Conservation (phyloP, 1,140 invertebrate genomes). For the Myzus persicae region DNA sequence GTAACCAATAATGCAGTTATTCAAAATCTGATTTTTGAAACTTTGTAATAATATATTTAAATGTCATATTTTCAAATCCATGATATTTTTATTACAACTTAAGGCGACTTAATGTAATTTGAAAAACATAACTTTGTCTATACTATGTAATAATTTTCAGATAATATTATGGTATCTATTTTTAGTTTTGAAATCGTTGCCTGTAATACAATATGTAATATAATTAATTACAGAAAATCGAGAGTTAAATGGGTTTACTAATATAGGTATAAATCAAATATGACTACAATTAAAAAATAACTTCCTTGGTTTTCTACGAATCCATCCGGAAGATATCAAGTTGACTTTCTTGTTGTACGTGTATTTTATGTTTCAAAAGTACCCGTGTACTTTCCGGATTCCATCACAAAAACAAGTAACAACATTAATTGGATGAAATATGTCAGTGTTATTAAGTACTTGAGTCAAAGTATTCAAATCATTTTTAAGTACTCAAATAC, state of each 20-base stretch:
- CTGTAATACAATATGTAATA: not conserved
- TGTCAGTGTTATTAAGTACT: no score
- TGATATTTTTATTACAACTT: no score
- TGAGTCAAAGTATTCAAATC: no score
- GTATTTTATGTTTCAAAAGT: not conserved
- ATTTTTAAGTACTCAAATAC: no score
- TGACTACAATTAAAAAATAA: constrained; percentile 7
- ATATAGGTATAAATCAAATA: not conserved
- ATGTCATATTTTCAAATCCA: no score
- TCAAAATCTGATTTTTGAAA: no score
- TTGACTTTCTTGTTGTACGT: not conserved
- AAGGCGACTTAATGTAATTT: no score
- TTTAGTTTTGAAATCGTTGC: not conserved
- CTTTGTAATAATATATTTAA: no score
- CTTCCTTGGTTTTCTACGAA: not conserved
- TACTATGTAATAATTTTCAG: not conserved
- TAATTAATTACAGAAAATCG: not conserved
- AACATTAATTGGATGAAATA: not conserved
- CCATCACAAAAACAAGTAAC: not conserved
- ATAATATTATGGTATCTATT: not conserved
- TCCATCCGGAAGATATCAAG: not conserved
- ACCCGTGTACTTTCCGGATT: constrained; percentile 10
- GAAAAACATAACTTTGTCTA: no score
- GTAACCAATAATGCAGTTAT: no score
- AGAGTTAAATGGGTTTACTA: not conserved